Evolutionary conservation across 92 coral and sea anemone species (phyloP).

Genomic region (Metridium senile): DNA sequence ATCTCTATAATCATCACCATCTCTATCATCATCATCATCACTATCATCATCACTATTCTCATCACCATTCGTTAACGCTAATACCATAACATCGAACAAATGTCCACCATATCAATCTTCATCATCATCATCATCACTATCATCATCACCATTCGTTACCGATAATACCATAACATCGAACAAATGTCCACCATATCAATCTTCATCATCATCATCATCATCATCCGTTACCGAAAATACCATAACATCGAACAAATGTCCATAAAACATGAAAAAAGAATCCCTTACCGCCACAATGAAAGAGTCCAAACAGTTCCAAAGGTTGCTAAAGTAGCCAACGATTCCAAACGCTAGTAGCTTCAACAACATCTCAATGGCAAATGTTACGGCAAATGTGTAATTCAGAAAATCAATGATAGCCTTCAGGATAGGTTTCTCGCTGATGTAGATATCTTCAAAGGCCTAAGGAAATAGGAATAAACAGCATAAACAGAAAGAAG

Average conservation of each 20-base stretch:
- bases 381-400: slow-evolving; percentile 92
- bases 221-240: no score
- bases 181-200: no score
- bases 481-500: not conserved
- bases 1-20: not conserved
- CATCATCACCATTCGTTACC: no score
- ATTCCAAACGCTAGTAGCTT: slow-evolving; percentile 89
- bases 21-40: not conserved
- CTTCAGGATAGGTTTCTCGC: slow-evolving; percentile 22
- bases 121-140: no score
- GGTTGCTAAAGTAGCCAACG: slow-evolving; percentile 89
- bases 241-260: no score
- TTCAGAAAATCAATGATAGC: slow-evolving; percentile 54
- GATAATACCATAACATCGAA: no score
- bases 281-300: slow-evolving; percentile 99
- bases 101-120: no score
- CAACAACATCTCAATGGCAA: slow-evolving; percentile 77
- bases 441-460: slow-evolving; percentile 87
- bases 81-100: not conserved
- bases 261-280: no score
- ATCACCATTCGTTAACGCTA: not conserved
- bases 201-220: no score
- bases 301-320: slow-evolving; percentile 97
- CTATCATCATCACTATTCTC: not conserved
- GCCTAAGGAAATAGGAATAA: slow-evolving; percentile 49